These are phyloP conservation scores for Eristalis tenax DNA, from an alignment of 2,888 invertebrate species.

Conservation along the genomic window DNA sequence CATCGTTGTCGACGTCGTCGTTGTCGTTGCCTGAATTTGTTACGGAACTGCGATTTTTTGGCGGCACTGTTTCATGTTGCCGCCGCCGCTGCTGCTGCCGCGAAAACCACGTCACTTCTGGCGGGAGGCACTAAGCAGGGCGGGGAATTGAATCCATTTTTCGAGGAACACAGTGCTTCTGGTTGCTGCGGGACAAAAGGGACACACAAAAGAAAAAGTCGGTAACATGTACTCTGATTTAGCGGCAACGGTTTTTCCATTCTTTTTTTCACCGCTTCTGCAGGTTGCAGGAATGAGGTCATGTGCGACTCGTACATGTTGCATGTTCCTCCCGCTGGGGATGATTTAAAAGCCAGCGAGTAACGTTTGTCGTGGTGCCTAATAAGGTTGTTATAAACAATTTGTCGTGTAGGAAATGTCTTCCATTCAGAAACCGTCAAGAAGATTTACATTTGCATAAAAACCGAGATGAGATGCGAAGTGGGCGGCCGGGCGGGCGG, in stretches of 20 bases:
- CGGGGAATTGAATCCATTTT: conserved; percentile 47
- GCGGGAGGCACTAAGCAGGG: not conserved
- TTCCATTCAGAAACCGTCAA: not conserved
- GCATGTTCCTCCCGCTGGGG: conserved; percentile 34
- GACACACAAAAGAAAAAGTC: conserved; percentile 6
- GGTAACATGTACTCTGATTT: conserved; percentile 32
- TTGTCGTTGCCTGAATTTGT: conserved; percentile 48
- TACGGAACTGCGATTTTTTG: conserved; percentile 51
- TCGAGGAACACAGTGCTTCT: conserved; percentile 40
- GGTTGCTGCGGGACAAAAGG: conserved; percentile 36
- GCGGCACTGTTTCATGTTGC: conserved; percentile 61
- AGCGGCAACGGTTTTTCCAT: conserved; percentile 22
- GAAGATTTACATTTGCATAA: not conserved
- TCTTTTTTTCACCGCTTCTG: not conserved
- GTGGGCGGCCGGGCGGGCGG: not conserved
- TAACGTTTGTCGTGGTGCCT: conserved; percentile 42
- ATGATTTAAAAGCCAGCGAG: conserved; percentile 28
- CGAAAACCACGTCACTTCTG: conserved; percentile 12
- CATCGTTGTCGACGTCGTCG: not conserved
- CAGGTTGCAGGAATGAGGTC: conserved; percentile 14
- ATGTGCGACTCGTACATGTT: conserved; percentile 42
- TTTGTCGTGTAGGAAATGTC: conserved; percentile 27
- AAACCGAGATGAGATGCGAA: not conserved
- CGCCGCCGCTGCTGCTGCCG: conserved; percentile 6
- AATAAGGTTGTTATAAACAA: conserved; percentile 46